Conservation (phyloP, 2,113 vertebrate species). For the Leptobrachium leishanense region DNA sequence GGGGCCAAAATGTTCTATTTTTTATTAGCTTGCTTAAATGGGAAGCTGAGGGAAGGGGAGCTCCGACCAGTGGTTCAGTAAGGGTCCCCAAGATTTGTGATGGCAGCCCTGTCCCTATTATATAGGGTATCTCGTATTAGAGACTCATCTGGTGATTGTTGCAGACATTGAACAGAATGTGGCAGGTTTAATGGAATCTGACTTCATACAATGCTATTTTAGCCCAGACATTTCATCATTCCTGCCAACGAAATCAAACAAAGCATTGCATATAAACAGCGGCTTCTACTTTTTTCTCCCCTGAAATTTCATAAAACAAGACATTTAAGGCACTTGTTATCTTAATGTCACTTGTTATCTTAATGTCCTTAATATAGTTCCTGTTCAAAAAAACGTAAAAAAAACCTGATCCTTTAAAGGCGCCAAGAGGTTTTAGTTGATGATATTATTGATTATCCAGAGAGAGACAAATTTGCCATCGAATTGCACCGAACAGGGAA, state of each 20-base stretch:
- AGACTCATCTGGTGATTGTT: conserved; percentile 58
- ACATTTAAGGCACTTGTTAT: conserved; percentile 34
- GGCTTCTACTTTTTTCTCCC: conserved; percentile 52
- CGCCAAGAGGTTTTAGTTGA: neutral
- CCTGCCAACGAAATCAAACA: conserved; percentile 69
- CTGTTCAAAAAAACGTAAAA: neutral
- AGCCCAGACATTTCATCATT: conserved; percentile 62
- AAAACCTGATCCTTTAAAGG: neutral
- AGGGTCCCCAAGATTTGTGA: too few species aligned
- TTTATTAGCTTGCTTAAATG: too few species aligned
- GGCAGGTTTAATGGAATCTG: conserved; percentile 61
- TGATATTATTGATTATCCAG: neutral
- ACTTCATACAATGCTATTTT: conserved; percentile 63
- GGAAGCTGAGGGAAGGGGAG: too few species aligned
- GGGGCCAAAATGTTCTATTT: too few species aligned
- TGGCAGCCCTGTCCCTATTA: neutral
- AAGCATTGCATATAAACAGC: conserved; percentile 54
- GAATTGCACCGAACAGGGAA: too few species aligned
- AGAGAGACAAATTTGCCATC: too few species aligned
- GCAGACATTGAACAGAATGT: conserved; percentile 57
- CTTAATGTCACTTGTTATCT: conserved; percentile 26
- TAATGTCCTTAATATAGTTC: neutral
- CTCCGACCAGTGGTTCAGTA: too few species aligned
- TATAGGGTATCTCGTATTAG: conserved; percentile 41
- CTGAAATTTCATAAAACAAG: conserved; percentile 50